Evolutionary conservation across 2,888 invertebrate species (phyloP), one percentile per base, ranked within the genome.

Genomic region (Schizaphis graminum): DNA sequence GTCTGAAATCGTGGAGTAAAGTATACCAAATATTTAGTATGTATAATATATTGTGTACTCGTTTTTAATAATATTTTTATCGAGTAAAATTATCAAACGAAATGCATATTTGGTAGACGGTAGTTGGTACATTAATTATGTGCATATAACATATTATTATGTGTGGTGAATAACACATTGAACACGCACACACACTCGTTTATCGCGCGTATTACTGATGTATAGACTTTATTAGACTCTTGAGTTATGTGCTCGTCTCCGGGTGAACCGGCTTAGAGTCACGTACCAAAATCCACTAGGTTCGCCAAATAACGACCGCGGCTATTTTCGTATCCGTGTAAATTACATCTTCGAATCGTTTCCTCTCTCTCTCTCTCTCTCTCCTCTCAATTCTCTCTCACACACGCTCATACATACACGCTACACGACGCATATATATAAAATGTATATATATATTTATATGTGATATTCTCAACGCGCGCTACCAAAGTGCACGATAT

Each of bases 241-340:
- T 41, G 91, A 85, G 84, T 91, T 91, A 84, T 84, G 91, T 26
- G 92, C 28, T 87, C 67, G 56, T 67, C 35, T 61, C 91, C 57
- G 47, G 67, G 21, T 67, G 8, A 88, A 53, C 86, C 41, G 87
- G 41, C 67, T 92, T 67, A 57, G 47, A 89, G 84, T 93, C 93
- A 93, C 89, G 93, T 93, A 88, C 84, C 77, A 77, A 93, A 89
- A 77, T 77, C 67, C 57, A 89, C 49, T 41, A 1, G 88, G 89
- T 89, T 89, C 47, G 89, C 89, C 93, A 84, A 93, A 86, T 61
- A 49, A 93, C 89, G 89, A 56, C 77, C 44, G n/a, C 41, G 56
- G 89, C 89, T 93, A 93, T 93, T 93, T 93, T 89, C 77, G 93
- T 93, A 57, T 41, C 67, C 92, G 67, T 67, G 67, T 93, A 28